Conservation (phyloP, 2,888 invertebrate species). For the Camponotus fellah region DNA sequence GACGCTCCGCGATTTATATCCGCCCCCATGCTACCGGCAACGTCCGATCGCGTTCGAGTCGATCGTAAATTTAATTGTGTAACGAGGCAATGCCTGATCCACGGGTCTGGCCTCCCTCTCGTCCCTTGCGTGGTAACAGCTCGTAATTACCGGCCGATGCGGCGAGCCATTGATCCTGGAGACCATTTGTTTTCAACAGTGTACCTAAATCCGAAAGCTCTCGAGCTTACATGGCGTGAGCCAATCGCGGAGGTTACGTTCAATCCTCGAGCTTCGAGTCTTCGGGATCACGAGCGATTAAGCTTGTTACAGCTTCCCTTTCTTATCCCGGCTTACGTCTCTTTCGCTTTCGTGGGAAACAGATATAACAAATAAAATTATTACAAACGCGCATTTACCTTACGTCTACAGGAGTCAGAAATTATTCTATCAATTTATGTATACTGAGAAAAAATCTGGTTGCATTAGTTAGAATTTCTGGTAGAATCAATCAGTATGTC, state of each 20-base stretch:
- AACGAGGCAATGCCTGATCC: slow-evolving; percentile 78
- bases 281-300: slow-evolving; percentile 48
- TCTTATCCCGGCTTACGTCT: slow-evolving; percentile 4
- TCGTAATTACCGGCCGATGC: slow-evolving; percentile 73
- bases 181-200: slow-evolving; percentile 70
- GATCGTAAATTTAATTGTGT: slow-evolving; percentile 83
- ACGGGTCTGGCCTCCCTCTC: slow-evolving; percentile 43
- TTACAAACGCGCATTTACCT: background rate
- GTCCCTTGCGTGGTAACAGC: slow-evolving; percentile 70
- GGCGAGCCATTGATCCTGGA: slow-evolving; percentile 69
- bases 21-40: slow-evolving; percentile 60
- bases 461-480: too few species aligned
- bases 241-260: slow-evolving; percentile 60
- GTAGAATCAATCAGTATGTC: too few species aligned
- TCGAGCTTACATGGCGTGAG: slow-evolving; percentile 53
- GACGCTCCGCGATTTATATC: slow-evolving; percentile 69
- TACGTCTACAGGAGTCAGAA: background rate
- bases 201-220: slow-evolving; percentile 63
- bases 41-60: slow-evolving; percentile 77
- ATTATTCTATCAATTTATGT: background rate
- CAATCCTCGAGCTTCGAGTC: slow-evolving; percentile 47
- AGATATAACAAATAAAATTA: background rate
- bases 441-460: too few species aligned
- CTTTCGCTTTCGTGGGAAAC: background rate
- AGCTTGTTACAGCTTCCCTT: slow-evolving; percentile 35